A percentile compares a stretch with the other conserved stretches of the same genome.
phyloP scores from a whole-genome alignment of 2,797 vertebrate species.

The Pagetopsis macropterus region DNA sequence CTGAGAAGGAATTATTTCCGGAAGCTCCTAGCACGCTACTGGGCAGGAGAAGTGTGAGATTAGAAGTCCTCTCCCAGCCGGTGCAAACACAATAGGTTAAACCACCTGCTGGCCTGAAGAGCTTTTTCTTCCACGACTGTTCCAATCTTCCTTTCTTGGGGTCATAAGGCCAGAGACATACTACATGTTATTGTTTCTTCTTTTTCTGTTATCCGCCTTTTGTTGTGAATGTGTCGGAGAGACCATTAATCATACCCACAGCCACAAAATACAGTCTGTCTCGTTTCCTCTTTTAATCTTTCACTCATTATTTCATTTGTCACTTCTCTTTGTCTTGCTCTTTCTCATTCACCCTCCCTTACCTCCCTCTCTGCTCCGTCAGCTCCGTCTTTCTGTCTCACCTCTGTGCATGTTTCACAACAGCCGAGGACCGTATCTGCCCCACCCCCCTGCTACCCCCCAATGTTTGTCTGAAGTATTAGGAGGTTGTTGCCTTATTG shows the following conservation, averaged over 20 bases:
- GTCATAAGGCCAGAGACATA: conserved; percentile 62
- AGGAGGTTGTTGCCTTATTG: conserved; percentile 79
- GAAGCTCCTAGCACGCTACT: conserved; percentile 63
- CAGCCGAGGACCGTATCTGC: conserved; percentile 45
- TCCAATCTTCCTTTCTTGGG: conserved; percentile 67
- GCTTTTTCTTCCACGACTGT: conserved; percentile 52
- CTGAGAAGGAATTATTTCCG: conserved; percentile 78
- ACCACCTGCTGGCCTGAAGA: conserved; percentile 69
- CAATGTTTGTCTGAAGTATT: conserved; percentile 84
- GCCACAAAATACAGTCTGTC: conserved; percentile 35
- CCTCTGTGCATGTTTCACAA: conserved; percentile 57
- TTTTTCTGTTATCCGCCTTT: conserved; percentile 35
- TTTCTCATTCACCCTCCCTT: conserved; percentile 11
- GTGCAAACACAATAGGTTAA: conserved; percentile 76
- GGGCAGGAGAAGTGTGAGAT: conserved; percentile 64
- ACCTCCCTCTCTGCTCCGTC: conserved; percentile 17
- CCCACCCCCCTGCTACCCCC: conserved; percentile 45
- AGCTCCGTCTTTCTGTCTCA: conserved; percentile 43
- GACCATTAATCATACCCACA: conserved; percentile 73
- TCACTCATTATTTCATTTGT: conserved; percentile 40
- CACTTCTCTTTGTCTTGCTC: conserved; percentile 21
- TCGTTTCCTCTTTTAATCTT: conserved; percentile 36
- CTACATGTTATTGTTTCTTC: conserved; percentile 72
- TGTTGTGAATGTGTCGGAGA: conserved; percentile 68
- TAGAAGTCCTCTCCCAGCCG: conserved; percentile 62